Base-by-base conservation (phyloP, 2,888 invertebrate species). In the Drosophila algonquin region DNA sequence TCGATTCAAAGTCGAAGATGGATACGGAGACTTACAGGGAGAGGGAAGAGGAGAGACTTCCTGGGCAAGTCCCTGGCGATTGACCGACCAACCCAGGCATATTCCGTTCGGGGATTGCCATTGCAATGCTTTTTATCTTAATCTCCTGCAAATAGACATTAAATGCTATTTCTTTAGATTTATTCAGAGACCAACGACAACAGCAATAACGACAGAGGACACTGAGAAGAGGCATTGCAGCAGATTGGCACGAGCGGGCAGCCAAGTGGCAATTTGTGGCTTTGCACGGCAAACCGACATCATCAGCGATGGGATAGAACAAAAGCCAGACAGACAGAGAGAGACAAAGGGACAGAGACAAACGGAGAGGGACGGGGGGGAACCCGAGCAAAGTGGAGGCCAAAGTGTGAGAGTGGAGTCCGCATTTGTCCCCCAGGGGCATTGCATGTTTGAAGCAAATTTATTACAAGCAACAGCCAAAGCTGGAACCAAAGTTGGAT, bases 71-170 rank as follows among this genome's bases (percentile, higher is more conserved):
- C 24, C 44, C 44, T 55, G 40, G 50, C 54, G 14, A 12, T 18
- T 40, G 40, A 46, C 18, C 24, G 27, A 46, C 18, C 24, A 18
- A 46, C 18, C 24, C 24, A 44, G 14, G 18, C 16, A n/a, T 32
- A 53, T 8, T 60, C 35, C 14, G 16, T n/a, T 14, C 46, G 27
- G 64, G 64, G 51, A 46, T 14, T 67, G 32, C 45, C 48, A 44
- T n/a, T 55, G 77, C 69, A 68, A 69, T 80, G 86, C 80, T 80
- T 87, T 87, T 85, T 81, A 85, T 85, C 85, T 85, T 85, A 87
- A 89, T 89, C 90, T 88, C 77, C 81, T 73, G 83, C 87, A 89
- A 89, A 90, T 89, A 84, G 90, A 84, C 87, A 90, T 90, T 90
- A 89, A 89, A 89, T 87, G 82, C 84, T 87, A 85, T 88, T 89